These are phyloP conservation scores for Ericerus pela DNA, from an alignment of 1,140 invertebrate genomes.

Conservation along the genomic window DNA sequence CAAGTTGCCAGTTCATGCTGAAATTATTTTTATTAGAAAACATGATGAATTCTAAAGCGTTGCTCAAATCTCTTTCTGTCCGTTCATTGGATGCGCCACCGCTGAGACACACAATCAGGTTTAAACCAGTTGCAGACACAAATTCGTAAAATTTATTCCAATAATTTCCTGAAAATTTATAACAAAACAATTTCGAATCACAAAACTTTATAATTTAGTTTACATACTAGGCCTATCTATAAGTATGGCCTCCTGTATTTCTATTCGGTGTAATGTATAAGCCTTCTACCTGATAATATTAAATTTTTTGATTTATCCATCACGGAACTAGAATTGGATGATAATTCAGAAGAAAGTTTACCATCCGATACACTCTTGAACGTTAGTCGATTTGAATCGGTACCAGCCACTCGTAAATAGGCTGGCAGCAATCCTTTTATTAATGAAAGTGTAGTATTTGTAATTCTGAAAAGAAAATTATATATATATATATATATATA, in stretches of 20 bases:
- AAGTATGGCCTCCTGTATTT: too few relatives aligned
- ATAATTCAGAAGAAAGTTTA: too few relatives aligned
- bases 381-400: not conserved
- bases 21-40: slow-evolving; percentile 39
- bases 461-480: not conserved
- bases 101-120: slow-evolving; percentile 27
- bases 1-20: slow-evolving; percentile 44
- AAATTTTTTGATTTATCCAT: too few relatives aligned
- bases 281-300: too few relatives aligned
- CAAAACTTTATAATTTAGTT: too few relatives aligned
- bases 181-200: too few relatives aligned
- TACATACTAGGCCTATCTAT: too few relatives aligned
- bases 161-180: too few relatives aligned
- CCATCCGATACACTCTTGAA: not conserved
- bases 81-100: not conserved
- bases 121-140: slow-evolving; percentile 27
- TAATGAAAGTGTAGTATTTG: slow-evolving; percentile 2
- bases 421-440: not conserved
- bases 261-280: too few relatives aligned
- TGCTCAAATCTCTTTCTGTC: slow-evolving; percentile 36
- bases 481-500: too few relatives aligned
- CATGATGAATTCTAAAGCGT: slow-evolving; percentile 36
- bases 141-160: slow-evolving; percentile 28
- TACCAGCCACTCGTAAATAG: not conserved
- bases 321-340: too few relatives aligned